Percentiles rank a stretch among this genome's conserved stretches.
phyloP scores from a whole-genome alignment of 2,113 vertebrate genomes.

The Xerus inauris region DNA sequence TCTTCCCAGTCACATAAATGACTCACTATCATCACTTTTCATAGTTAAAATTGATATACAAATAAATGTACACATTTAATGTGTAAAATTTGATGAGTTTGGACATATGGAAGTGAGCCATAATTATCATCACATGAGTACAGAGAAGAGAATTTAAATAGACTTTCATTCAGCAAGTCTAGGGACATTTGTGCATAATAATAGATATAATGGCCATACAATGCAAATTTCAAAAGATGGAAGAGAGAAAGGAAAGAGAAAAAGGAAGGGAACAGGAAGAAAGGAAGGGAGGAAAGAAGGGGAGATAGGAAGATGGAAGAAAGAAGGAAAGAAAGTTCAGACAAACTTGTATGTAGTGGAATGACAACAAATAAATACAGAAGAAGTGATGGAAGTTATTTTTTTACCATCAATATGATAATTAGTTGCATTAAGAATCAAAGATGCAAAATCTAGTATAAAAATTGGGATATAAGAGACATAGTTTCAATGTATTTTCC shows the following conservation, averaged over 20 bases:
- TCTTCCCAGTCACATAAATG: not conserved
- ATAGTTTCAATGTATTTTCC: not conserved
- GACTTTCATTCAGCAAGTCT: not conserved
- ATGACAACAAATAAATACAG: not conserved
- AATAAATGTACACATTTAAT: not conserved
- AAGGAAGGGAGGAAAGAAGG: not conserved
- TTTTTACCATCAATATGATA: not conserved
- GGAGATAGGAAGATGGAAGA: not conserved
- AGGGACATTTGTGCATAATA: not conserved
- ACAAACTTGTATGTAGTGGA: not conserved
- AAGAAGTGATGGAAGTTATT: not conserved
- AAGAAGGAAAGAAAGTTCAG: fast-evolving
- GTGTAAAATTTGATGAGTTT: not conserved
- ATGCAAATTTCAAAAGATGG: not conserved
- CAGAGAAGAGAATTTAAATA: not conserved
- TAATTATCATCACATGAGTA: not conserved
- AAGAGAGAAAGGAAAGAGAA: not conserved
- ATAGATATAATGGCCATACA: not conserved
- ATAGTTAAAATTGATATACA: not conserved
- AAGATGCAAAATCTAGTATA: not conserved
- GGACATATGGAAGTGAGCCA: not conserved
- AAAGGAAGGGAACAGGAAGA: no score
- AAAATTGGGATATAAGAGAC: not conserved
- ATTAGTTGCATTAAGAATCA: not conserved
- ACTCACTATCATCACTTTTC: not conserved